Conservation (phyloP, 1,140 invertebrate species). For the Cyclargus thomasi region DNA sequence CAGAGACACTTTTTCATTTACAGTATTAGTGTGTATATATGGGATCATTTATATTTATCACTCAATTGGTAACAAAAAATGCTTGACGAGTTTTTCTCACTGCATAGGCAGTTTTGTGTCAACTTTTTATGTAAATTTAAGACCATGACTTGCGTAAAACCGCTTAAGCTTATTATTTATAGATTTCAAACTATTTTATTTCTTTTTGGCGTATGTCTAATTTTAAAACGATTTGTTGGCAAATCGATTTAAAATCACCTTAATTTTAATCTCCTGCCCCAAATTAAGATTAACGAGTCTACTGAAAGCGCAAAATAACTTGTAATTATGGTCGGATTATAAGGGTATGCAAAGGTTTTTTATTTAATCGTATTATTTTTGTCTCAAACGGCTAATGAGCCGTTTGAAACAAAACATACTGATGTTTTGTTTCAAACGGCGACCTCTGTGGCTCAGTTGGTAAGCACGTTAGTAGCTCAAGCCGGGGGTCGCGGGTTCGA, state of each 20-base stretch:
- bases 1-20: no score
- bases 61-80: no score
- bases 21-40: no score
- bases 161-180: neutral
- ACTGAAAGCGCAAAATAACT: constrained; percentile 13
- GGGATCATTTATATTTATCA: no score
- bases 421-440: no score
- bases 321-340: constrained; percentile 17
- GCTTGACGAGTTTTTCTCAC: no score
- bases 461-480: no score
- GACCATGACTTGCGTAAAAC: neutral
- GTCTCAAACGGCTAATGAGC: neutral
- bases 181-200: neutral
- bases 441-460: no score
- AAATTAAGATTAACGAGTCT: constrained; percentile 21
- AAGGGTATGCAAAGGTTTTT: constrained; percentile 1
- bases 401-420: no score
- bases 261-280: constrained; percentile 9
- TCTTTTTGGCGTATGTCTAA: neutral
- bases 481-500: no score
- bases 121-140: neutral
- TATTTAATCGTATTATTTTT: constrained; percentile 1
- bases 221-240: neutral
- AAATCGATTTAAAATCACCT: constrained; percentile 10
- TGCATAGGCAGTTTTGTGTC: neutral